Evolutionary conservation across 2,113 vertebrate genomes (phyloP), one percentile per base, ranked within the genome.

Genomic region (Cynopterus brachyotis): DNA sequence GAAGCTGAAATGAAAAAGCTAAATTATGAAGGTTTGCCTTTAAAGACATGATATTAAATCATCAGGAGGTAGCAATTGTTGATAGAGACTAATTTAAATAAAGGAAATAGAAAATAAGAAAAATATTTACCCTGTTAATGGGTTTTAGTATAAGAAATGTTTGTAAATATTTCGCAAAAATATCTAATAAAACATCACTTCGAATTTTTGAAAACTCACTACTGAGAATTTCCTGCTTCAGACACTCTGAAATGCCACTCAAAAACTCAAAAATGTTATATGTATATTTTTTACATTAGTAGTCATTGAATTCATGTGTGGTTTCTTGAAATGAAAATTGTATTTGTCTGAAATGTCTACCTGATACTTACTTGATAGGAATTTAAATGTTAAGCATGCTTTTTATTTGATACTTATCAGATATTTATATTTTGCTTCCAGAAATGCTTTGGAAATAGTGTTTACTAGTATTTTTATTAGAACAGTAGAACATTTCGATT

Each of bases 21-120:
- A 57, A 99, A 99, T 97, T 99, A 99, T 75, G 98, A 99, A 99
- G 99, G 99, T 99, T 96, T 97, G 97, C 13, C 6, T 93, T 97
- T 92, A 88, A 90, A 88, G 12, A 81, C 60, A 59, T 60, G 37
- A 70, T 93, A 55, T 37, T 37, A 90, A 42, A 76, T 91, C 82
- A n/a, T 59, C 59, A 94, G 64, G 30, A 73, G 8, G 5, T 84
- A 55, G 35, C 73, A 9, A 60, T 67, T 92, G 2, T 87, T 80
- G 55, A 53, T 76, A 67, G 64, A 89, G 67, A 85, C 8, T 37
- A 91, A 85, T 17, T 55, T 53, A 81, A 83, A 47, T 70, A 60
- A 73, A 91, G 30, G 24, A 67, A 66, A 83, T 87, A 92, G 35
- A 22, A 81, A 94, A 13, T 79, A 76, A 40, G 40, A 72, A 57